These are phyloP conservation scores for Zaprionus davidi DNA, from an alignment of 1,140 invertebrate genomes.

Conservation along the genomic window DNA sequence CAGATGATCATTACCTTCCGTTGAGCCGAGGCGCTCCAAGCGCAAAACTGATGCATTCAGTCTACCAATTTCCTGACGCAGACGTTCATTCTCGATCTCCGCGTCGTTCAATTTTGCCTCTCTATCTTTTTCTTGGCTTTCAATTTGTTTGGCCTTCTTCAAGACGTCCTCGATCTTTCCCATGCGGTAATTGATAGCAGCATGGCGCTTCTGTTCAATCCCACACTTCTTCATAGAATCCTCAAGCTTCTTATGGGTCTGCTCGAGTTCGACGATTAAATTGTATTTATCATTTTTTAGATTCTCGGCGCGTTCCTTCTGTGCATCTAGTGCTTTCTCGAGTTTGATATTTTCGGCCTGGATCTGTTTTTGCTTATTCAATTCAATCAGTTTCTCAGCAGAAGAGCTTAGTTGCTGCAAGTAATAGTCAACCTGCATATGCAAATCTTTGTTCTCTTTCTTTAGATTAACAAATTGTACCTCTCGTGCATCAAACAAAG, in stretches of 20 bases:
- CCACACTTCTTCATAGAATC: background rate
- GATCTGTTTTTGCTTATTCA: accelerated
- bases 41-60: background rate
- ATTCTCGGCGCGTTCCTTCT: background rate
- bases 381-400: background rate
- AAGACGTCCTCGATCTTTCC: background rate
- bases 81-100: background rate
- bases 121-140: background rate
- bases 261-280: background rate
- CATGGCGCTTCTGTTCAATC: background rate
- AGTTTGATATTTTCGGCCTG: background rate
- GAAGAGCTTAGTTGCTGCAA: too few relatives aligned
- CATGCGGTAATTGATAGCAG: background rate
- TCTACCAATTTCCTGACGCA: background rate
- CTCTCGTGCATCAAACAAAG: background rate
- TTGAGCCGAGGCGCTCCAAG: background rate
- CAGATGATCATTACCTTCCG: background rate
- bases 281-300: background rate
- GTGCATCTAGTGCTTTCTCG: background rate
- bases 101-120: background rate
- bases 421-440: background rate
- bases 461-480: background rate
- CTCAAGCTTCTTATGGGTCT: background rate
- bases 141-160: background rate
- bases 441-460: background rate